Percentiles rank a stretch among this genome's conserved stretches.
Conservation (phyloP, 2,888 invertebrate genomes). For the Drosophila sordidula region DNA sequence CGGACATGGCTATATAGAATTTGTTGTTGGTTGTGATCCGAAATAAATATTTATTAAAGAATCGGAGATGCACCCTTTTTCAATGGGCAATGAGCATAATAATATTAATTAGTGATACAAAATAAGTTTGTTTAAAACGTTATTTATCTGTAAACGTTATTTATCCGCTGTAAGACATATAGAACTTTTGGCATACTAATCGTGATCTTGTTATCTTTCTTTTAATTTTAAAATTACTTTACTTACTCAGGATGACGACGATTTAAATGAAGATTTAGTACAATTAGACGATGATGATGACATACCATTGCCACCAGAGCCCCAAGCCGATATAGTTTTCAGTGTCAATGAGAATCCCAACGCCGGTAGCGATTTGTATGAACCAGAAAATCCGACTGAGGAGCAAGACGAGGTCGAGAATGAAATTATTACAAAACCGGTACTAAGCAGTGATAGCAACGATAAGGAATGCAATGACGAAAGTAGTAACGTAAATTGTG, state of each 20-base stretch:
- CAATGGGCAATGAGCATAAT: neutral
- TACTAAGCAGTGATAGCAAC: neutral
- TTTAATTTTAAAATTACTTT: conserved; percentile 84
- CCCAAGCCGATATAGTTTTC: conserved; percentile 42
- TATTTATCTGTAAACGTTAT: neutral
- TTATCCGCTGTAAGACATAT: conserved; percentile 11
- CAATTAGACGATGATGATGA: conserved; percentile 85
- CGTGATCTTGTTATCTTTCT: conserved; percentile 86
- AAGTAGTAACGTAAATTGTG: conserved; percentile 13
- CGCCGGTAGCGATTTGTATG: conserved; percentile 77
- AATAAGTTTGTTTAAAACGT: neutral
- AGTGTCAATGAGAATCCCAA: conserved; percentile 23
- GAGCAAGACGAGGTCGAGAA: conserved; percentile 44
- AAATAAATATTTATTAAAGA: neutral
- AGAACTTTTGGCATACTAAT: conserved; percentile 85
- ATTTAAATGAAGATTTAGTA: conserved; percentile 85
- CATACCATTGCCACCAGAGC: conserved; percentile 83
- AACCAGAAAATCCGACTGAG: conserved; percentile 84
- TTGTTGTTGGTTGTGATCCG: neutral
- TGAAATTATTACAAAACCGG: conserved; percentile 27
- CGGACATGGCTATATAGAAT: neutral
- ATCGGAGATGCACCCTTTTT: neutral
- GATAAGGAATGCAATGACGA: conserved; percentile 16
- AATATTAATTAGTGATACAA: neutral
- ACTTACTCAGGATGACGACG: conserved; percentile 85